A percentile compares a stretch with the other conserved stretches of the same genome.
These are phyloP conservation scores for Brienomyrus longianalis DNA, from an alignment of 2,113 vertebrate genomes.

Conservation along the genomic window DNA sequence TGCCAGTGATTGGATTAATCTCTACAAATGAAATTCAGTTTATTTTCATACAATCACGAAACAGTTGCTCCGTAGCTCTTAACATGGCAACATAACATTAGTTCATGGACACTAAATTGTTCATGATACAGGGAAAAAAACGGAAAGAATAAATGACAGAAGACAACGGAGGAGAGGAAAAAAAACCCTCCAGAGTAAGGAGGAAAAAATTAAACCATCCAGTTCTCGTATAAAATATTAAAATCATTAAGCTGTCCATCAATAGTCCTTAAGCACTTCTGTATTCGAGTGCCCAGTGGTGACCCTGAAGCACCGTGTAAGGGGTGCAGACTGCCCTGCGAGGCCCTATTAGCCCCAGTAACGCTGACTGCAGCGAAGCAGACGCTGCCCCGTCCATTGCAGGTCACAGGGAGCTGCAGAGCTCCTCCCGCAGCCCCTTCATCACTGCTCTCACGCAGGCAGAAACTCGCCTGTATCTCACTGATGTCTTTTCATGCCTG, in stretches of 20 bases:
- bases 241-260: background rate
- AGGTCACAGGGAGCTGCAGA: background rate
- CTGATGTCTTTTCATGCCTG: background rate
- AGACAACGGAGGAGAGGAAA: no score
- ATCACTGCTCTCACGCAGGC: background rate
- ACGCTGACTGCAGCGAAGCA: background rate
- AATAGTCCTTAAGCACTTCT: background rate
- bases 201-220: background rate
- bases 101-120: no score
- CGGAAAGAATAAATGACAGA: no score
- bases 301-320: background rate
- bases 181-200: background rate
- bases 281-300: background rate
- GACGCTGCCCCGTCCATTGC: background rate
- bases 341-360: background rate
- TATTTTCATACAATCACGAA: background rate
- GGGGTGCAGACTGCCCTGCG: background rate
- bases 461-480: background rate
- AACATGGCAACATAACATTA: background rate
- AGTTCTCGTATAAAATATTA: background rate
- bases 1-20: background rate
- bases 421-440: background rate
- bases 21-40: background rate
- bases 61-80: background rate
- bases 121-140: no score